Evolutionary conservation across 1,140 invertebrate species (phyloP).

Genomic region (Globodera rostochiensis): DNA sequence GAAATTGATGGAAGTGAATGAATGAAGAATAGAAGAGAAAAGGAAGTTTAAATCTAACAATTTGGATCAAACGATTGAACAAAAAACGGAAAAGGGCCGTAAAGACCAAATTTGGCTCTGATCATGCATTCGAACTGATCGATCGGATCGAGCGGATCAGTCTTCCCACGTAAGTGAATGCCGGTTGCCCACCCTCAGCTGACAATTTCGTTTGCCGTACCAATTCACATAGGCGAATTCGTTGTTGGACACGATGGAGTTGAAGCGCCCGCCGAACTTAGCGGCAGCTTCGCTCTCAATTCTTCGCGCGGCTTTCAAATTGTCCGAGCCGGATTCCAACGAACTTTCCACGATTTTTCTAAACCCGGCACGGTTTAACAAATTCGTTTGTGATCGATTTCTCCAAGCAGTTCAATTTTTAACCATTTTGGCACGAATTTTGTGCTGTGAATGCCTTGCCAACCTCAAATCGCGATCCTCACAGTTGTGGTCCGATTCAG

Average conservation of each 20-base stretch:
- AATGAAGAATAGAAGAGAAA: no score
- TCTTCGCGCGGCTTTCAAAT: conserved; percentile 53
- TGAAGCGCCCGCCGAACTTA: conserved; percentile 54
- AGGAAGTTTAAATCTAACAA: no score
- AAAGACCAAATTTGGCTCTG: background rate
- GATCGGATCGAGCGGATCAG: conserved; percentile 26
- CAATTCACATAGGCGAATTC: conserved; percentile 58
- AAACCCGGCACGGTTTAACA: background rate
- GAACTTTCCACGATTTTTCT: conserved; percentile 30
- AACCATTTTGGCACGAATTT: background rate
- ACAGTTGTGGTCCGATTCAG: conserved; percentile 42
- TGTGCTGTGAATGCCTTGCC: background rate
- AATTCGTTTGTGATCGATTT: background rate
- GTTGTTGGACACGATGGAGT: conserved; percentile 54
- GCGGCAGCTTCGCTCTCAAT: conserved; percentile 53
- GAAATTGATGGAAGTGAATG: no score
- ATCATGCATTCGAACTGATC: background rate
- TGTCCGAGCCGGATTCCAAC: conserved; percentile 38
- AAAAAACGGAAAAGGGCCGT: no score
- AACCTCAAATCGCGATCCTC: conserved; percentile 47
- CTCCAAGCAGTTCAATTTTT: no score
- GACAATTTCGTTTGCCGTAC: conserved; percentile 56
- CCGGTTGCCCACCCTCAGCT: conserved; percentile 48
- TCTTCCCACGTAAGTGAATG: conserved; percentile 58
- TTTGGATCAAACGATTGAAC: no score